These are phyloP conservation scores for Heterochromis multidens DNA, from an alignment of 2,113 vertebrate genomes.

Conservation along the genomic window DNA sequence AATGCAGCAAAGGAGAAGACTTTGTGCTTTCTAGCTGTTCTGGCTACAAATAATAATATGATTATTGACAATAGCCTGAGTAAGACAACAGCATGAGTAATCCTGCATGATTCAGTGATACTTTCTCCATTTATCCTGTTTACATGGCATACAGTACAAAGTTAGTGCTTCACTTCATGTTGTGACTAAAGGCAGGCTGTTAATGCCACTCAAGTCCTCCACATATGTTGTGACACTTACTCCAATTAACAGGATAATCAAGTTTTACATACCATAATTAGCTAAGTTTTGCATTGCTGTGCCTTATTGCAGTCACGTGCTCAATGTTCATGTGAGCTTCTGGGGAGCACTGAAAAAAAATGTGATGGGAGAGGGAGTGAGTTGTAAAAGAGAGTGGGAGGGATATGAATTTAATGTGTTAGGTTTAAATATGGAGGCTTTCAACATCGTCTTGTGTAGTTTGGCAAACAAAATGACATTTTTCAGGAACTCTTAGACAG, in stretches of 20 bases:
- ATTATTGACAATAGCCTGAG: background rate
- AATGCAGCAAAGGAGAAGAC: background rate
- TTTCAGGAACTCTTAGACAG: background rate
- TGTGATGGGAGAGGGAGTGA: background rate
- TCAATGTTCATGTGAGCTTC: background rate
- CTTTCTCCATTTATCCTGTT: background rate
- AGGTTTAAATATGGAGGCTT: background rate
- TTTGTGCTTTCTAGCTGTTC: background rate
- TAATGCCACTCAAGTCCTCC: background rate
- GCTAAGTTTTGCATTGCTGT: background rate
- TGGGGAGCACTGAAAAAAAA: background rate
- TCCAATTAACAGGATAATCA: background rate
- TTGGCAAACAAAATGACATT: background rate
- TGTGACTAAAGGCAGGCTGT: background rate
- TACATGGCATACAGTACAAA: background rate
- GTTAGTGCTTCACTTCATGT: background rate
- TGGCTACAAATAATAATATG: background rate
- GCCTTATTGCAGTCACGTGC: background rate
- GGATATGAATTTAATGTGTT: background rate
- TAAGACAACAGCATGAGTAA: background rate
- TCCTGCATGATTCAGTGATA: background rate
- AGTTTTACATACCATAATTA: background rate
- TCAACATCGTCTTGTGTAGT: background rate
- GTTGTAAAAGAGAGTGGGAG: background rate
- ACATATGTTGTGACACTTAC: background rate